Evolutionary conservation across 1,140 invertebrate species (phyloP).

Genomic region (Drosophila malerkotliana): DNA sequence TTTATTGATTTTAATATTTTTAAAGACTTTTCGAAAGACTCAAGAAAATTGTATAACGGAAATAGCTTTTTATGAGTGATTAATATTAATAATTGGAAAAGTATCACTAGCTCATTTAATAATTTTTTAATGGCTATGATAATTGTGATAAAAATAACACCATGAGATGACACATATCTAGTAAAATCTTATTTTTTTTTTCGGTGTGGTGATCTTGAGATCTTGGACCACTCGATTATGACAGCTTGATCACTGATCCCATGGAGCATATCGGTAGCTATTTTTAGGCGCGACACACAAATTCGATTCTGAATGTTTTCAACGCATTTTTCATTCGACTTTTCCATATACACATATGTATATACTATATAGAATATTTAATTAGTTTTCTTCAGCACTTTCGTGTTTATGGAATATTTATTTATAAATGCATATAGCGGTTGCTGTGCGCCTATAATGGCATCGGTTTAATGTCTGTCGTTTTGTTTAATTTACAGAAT

Average conservation of each 20-base stretch:
- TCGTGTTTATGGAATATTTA: constrained; percentile 57
- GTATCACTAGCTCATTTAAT: background rate
- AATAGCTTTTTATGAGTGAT: background rate
- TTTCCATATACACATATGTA: constrained; percentile 19
- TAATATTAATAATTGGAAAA: background rate
- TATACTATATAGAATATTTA: constrained; percentile 2
- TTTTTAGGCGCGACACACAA: constrained; percentile 60
- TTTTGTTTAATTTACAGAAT: constrained; percentile 77
- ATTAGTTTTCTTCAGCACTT: constrained; percentile 5
- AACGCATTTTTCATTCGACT: constrained; percentile 31
- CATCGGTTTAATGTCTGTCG: constrained; percentile 58
- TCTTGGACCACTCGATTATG: constrained; percentile 66
- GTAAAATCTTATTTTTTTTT: background rate
- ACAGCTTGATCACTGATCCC: constrained; percentile 63
- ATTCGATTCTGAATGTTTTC: constrained; percentile 34
- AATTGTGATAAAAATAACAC: background rate
- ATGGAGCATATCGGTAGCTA: constrained; percentile 74
- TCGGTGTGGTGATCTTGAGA: constrained; percentile 64
- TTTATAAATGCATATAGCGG: constrained; percentile 61
- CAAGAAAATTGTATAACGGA: background rate
- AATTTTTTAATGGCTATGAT: background rate
- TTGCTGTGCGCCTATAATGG: constrained; percentile 28
- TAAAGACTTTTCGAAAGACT: background rate
- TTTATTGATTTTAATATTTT: background rate
- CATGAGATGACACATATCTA: background rate